A percentile compares a stretch with the other conserved stretches of the same genome.
These are phyloP conservation scores for Idaea aversata DNA, from an alignment of 2,888 invertebrate species.

Conservation along the genomic window DNA sequence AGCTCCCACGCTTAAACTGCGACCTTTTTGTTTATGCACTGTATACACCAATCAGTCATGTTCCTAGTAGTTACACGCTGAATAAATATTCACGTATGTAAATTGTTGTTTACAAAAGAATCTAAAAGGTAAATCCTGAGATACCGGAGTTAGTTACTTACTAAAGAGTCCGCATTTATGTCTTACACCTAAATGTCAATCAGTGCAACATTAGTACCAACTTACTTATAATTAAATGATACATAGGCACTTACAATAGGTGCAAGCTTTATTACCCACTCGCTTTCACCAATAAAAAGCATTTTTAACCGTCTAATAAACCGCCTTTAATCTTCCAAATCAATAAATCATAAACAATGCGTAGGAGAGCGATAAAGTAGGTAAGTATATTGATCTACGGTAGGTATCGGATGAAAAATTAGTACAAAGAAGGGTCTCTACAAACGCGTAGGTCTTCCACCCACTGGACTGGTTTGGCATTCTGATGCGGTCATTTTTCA, in stretches of 20 bases:
- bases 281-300: background rate
- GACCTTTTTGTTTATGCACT: conserved; percentile 58
- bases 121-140: background rate
- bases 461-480: conserved; percentile 68
- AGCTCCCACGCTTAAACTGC: conserved; percentile 60
- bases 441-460: conserved; percentile 58
- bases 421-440: conserved; percentile 43
- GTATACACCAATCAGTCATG: conserved; percentile 53
- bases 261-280: background rate
- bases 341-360: conserved; percentile 47
- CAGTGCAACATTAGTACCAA: background rate
- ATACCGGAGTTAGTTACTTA: background rate
- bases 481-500: conserved; percentile 71
- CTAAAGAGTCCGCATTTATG: conserved; percentile 11
- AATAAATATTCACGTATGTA: conserved; percentile 66
- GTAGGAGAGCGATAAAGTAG: conserved; percentile 47
- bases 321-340: conserved; percentile 9
- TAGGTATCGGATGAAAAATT: conserved; percentile 27
- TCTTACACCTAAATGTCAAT: background rate
- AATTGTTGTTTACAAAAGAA: conserved; percentile 45
- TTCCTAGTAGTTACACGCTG: conserved; percentile 49
- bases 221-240: background rate
- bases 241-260: background rate
- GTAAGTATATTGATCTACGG: conserved; percentile 34
- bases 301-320: background rate